Percentiles rank a stretch among this genome's conserved stretches.
phyloP scores from a whole-genome alignment of 2,113 vertebrate genomes.

The Centropristis striata region DNA sequence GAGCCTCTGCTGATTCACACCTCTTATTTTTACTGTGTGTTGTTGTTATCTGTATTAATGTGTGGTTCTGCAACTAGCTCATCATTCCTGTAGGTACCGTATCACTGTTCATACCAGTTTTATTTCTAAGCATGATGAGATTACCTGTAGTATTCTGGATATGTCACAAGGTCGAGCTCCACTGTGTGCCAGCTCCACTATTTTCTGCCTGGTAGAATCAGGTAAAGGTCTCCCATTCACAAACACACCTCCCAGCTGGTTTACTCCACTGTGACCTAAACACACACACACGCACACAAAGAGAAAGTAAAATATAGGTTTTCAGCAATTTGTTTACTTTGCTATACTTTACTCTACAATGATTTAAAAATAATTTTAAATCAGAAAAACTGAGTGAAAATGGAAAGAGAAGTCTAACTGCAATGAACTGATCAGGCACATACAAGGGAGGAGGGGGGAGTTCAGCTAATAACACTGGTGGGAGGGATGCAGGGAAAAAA shows the following conservation, averaged over 20 bases:
- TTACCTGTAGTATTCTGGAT: constrained; percentile 98
- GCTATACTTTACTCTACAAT: not conserved
- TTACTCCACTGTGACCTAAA: constrained; percentile 98
- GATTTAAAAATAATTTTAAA: not conserved
- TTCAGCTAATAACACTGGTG: not conserved
- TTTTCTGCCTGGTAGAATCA: constrained; percentile 98
- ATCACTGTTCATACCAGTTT: not conserved
- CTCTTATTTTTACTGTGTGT: too few species aligned
- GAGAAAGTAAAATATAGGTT: not conserved
- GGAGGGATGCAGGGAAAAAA: not conserved
- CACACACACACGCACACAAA: constrained; percentile 47
- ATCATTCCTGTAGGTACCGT: not conserved
- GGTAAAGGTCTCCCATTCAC: constrained; percentile 98
- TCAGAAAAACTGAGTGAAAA: not conserved
- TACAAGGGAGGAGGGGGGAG: not conserved
- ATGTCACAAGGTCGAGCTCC: constrained; percentile 98
- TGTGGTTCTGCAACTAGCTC: not conserved
- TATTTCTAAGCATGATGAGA: not conserved
- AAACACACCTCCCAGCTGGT: constrained; percentile 98
- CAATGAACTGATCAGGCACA: constrained; percentile 12
- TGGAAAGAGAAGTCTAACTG: not conserved
- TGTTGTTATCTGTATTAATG: not conserved
- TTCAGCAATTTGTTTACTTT: not conserved
- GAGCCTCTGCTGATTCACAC: too few species aligned
- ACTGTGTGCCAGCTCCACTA: constrained; percentile 98